Evolutionary conservation across 1,140 invertebrate species (phyloP), one percentile per base, ranked within the genome.

Genomic region (Drosophila kohkoa): DNA sequence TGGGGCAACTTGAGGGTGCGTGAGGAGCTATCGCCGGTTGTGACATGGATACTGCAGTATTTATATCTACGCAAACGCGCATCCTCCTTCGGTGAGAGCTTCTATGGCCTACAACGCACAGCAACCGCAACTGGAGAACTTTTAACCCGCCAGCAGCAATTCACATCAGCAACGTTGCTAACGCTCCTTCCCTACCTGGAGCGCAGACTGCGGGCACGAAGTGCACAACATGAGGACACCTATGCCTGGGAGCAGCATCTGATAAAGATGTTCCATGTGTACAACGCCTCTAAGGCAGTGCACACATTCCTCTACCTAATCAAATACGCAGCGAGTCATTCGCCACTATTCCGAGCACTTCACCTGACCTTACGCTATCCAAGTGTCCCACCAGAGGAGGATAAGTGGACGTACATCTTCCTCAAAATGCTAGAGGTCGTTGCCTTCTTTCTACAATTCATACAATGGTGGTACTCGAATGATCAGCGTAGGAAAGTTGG

Each of bases 381-480:
- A 5, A 78, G 48, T 5, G 82, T 82, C 16, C 85, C 88, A 1
- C 88, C 85, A 0, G 57, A 66, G 35, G 91, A 92, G 15, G 82
- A 92, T 25, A 89, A 85, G 10, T 83, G 82, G 71, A 92, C 91
- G 1, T 91, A 79, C 35, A 20, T 92, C 6, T 82, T 92, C 1
- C 71, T 92, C 0, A 92, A 92, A 41, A 62, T 88, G 64, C 74
- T 92, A 0, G 91, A 92, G 52, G 87, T 92, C 6, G 55, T 92
- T 15, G 91, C 89, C 28, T 92, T 92, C 20, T 92, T 92, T 30
- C 67, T 92, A 35, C 91, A 92, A 68, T 92, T 92, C n/a, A 77
- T 92, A 1, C 91, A 92, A 25, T 92, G 91, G 91, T 92, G 89
- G 91, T 92, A 92, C 59, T 91, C 90, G 2, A 91, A 89, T 35